Evolutionary conservation across 2,888 invertebrate species (phyloP), one percentile per base, ranked within the genome.

Genomic region (Metellina segmentata): DNA sequence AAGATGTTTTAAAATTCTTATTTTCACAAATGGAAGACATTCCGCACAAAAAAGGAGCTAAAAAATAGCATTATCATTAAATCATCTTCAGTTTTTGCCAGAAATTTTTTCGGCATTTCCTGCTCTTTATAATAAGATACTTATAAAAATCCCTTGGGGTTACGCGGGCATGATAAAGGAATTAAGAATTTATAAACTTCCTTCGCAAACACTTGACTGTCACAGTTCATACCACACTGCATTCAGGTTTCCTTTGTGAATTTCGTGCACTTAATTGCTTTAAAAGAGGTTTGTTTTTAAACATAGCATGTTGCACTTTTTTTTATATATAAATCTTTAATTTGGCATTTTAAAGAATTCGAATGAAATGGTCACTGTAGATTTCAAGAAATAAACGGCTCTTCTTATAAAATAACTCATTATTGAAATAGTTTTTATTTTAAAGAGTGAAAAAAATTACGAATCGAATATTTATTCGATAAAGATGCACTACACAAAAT

Each of bases 21-120:
- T 49, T 81, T 70, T 11, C 70, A 49, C 34, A 81, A 81, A 81
- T 34, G 16, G 61, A 69, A 16, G 34, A 77, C 48, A 48, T 77
- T 49, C 16, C 77, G 48, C n/a, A 34, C 5, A 77, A 77, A 77
- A 49, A 71, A 82, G 20, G 20, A 20, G 4, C 71, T 61, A 61
- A 61, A 79, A 79, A 79, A 79, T 19, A 8, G 8, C 78, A 52
- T 78, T 16, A 79, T 79, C 79, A 79, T 79, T 79, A 79, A 79
- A 79, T 61, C 53, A 61, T 79, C 79, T 79, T 79, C 16, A 79
- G 13, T 19, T 53, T 79, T 79, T 61, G 61, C 61, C 16, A 16
- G 61, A 61, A 61, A 16, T 61, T 61, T 61, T 61, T 61, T 16
- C 13, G 61, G 13, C 11, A 16, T 61, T 61, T 11, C 61, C 16